These are phyloP conservation scores for Phrynosoma platyrhinos DNA, from an alignment of 2,113 vertebrate species.

Conservation along the genomic window DNA sequence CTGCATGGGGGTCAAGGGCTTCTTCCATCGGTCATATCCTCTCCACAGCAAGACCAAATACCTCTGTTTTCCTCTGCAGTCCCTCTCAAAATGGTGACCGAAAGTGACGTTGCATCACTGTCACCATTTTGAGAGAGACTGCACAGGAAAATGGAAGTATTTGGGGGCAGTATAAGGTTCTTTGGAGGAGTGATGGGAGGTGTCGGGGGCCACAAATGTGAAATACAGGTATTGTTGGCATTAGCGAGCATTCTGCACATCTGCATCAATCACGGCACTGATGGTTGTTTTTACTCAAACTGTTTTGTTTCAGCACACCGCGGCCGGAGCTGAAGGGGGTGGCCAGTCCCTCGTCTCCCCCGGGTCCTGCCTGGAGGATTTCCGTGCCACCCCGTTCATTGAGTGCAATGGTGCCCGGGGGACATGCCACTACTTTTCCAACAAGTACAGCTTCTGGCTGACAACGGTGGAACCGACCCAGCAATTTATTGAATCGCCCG, in stretches of 20 bases:
- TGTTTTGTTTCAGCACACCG: constrained; percentile 86
- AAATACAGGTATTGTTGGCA: too few relatives aligned
- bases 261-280: not conserved
- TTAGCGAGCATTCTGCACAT: not conserved
- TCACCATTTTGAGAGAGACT: too few relatives aligned
- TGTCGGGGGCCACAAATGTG: too few relatives aligned
- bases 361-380: constrained; percentile 95
- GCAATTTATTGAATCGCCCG: constrained; percentile 80
- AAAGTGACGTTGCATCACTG: too few relatives aligned
- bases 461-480: constrained; percentile 82
- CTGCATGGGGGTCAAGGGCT: too few relatives aligned
- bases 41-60: too few relatives aligned
- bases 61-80: too few relatives aligned
- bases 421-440: constrained; percentile 95
- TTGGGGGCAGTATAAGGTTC: too few relatives aligned
- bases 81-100: too few relatives aligned
- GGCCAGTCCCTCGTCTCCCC: constrained; percentile 95
- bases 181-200: too few relatives aligned
- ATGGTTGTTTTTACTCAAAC: not conserved
- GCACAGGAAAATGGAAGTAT: too few relatives aligned
- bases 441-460: constrained; percentile 98
- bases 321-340: constrained; percentile 89
- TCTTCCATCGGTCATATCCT: too few relatives aligned
- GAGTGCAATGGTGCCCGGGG: constrained; percentile 93
- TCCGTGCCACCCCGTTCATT: constrained; percentile 93